These are phyloP conservation scores for Drosophila navojoa DNA, from an alignment of 1,140 invertebrate species.

Conservation along the genomic window DNA sequence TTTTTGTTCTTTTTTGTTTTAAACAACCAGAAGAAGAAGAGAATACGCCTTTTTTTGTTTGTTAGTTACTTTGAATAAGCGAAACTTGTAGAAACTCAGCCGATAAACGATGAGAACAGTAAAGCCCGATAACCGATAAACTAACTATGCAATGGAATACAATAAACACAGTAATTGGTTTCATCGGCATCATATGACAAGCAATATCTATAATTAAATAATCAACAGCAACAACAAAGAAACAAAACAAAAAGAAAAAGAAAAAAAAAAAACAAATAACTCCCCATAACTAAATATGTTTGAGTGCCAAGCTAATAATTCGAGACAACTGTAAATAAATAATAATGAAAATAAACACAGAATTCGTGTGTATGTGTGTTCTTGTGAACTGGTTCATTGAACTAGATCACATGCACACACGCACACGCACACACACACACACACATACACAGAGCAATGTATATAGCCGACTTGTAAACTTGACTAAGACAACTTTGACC, in stretches of 20 bases:
- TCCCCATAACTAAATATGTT: constrained; percentile 65
- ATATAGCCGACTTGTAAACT: constrained; percentile 20
- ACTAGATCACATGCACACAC: neutral
- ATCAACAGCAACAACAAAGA: constrained; percentile 4
- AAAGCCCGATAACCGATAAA: constrained; percentile 26
- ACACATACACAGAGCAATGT: neutral
- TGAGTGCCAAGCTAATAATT: constrained; percentile 83
- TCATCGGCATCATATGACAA: constrained; percentile 63
- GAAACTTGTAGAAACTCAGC: constrained; percentile 70
- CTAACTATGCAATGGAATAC: constrained; percentile 44
- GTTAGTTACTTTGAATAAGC: constrained; percentile 56
- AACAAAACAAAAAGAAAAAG: no score
- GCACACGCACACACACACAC: no score
- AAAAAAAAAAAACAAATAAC: no score
- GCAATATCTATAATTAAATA: constrained; percentile 43
- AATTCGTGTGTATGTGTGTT: neutral
- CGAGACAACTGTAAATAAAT: constrained; percentile 69
- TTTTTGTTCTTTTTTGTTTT: constrained; percentile 59
- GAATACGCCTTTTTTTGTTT: constrained; percentile 69
- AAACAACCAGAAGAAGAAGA: constrained; percentile 4
- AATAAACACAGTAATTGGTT: constrained; percentile 72
- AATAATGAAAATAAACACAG: constrained; percentile 10
- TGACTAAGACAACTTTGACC: constrained; percentile 2
- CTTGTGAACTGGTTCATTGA: constrained; percentile 4
- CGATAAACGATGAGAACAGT: constrained; percentile 21